Conservation (phyloP, 1,140 invertebrate genomes). For the Caenorhabditis briggsae region DNA sequence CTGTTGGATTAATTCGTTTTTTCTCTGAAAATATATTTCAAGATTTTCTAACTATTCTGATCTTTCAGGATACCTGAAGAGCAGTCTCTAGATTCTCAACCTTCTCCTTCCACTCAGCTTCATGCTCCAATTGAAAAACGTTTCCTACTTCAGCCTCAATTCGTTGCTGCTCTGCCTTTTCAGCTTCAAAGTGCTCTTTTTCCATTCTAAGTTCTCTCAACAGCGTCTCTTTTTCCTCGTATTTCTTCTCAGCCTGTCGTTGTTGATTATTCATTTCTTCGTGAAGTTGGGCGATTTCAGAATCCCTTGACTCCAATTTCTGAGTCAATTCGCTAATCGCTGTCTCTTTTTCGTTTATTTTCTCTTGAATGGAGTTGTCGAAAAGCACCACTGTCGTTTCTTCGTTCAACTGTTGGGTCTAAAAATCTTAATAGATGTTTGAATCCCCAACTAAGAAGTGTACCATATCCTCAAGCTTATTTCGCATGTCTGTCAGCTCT, state of each 20-base stretch:
- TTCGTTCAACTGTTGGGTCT: slow-evolving; percentile 53
- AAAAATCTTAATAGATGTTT: neutral
- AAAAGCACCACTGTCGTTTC: slow-evolving; percentile 53
- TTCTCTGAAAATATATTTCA: slow-evolving; percentile 8
- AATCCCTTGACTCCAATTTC: slow-evolving; percentile 38
- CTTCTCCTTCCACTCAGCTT: slow-evolving; percentile 62
- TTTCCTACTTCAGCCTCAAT: slow-evolving; percentile 44
- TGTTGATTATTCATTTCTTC: slow-evolving; percentile 58
- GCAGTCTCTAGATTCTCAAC: slow-evolving; percentile 63
- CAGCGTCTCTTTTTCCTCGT: slow-evolving; percentile 9
- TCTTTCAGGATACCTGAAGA: neutral
- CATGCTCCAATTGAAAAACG: slow-evolving; percentile 60
- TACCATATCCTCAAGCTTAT: slow-evolving; percentile 54
- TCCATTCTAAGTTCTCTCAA: slow-evolving; percentile 35
- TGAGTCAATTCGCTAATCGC: slow-evolving; percentile 44
- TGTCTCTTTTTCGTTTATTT: slow-evolving; percentile 40
- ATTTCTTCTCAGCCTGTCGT: neutral
- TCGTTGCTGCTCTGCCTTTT: neutral
- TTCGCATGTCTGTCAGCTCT: neutral
- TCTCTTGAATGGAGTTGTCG: slow-evolving; percentile 55
- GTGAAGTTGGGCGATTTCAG: slow-evolving; percentile 50
- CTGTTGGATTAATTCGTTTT: slow-evolving; percentile 61
- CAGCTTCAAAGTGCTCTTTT: slow-evolving; percentile 31
- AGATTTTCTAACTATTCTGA: neutral
- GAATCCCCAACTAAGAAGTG: neutral